phyloP scores from a whole-genome alignment of 2,888 invertebrate species.

The Branchinecta sandiegonensis region DNA sequence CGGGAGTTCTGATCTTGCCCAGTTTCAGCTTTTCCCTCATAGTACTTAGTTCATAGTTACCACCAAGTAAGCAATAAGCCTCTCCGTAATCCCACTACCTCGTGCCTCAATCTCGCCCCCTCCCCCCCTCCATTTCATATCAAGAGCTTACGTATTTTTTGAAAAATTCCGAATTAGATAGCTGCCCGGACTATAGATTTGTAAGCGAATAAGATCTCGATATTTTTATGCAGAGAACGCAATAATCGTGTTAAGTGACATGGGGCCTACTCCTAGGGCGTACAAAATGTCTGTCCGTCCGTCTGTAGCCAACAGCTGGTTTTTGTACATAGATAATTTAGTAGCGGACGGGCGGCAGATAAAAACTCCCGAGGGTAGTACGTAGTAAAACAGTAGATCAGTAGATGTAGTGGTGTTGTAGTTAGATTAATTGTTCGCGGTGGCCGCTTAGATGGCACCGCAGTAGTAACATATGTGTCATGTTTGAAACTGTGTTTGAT shows the following conservation, averaged over 20 bases:
- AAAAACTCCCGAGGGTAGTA: background rate
- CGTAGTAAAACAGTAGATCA: conserved; percentile 7
- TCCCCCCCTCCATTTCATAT: conserved; percentile 5
- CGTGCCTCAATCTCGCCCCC: conserved; percentile 11
- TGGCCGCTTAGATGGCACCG: no score
- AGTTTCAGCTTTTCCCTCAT: no score
- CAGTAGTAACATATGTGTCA: no score
- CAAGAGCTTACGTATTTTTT: conserved; percentile 2
- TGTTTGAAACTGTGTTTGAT: no score
- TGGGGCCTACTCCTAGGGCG: background rate
- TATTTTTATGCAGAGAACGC: conserved; percentile 14
- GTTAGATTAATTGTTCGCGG: conserved; percentile 7
- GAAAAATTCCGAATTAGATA: background rate
- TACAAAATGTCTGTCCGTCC: no score
- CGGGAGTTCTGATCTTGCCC: conserved; percentile 12
- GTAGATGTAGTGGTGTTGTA: conserved; percentile 14
- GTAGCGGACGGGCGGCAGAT: no score
- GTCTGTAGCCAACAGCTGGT: no score
- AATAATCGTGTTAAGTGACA: conserved; percentile 15
- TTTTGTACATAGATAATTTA: no score
- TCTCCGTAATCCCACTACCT: background rate
- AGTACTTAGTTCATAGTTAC: no score
- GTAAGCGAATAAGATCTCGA: conserved; percentile 15
- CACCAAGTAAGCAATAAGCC: no score
- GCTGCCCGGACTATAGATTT: conserved; percentile 5